A percentile compares a stretch with the other conserved stretches of the same genome.
These are phyloP conservation scores for Apogon hyalosoma DNA, from an alignment of 2,797 vertebrate genomes.

Conservation along the genomic window DNA sequence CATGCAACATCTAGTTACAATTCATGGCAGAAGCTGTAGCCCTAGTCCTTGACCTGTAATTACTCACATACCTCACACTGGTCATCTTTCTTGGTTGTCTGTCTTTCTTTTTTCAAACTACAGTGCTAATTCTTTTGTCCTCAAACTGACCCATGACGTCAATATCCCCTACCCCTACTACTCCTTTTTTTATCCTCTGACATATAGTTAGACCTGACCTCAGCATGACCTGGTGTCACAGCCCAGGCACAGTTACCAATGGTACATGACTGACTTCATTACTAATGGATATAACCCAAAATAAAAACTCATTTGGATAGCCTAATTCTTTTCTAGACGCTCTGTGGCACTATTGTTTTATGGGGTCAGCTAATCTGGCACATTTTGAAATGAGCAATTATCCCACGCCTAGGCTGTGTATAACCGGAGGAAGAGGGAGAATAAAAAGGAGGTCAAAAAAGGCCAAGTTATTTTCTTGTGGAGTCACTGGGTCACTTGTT, in stretches of 20 bases:
- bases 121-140: conserved; percentile 27
- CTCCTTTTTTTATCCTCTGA: conserved; percentile 42
- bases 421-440: conserved; percentile 43
- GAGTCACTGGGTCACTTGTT: conserved; percentile 63
- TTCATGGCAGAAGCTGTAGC: too few species aligned
- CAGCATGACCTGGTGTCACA: conserved; percentile 44
- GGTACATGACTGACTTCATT: conserved; percentile 51
- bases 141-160: conserved; percentile 7
- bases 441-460: conserved; percentile 41
- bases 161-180: conserved; percentile 7
- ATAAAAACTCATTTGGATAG: conserved; percentile 73
- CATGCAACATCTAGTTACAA: too few species aligned
- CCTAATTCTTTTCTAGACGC: conserved; percentile 56
- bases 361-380: conserved; percentile 76
- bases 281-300: conserved; percentile 67
- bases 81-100: background rate
- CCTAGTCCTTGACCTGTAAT: background rate
- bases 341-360: conserved; percentile 70
- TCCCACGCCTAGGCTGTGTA: conserved; percentile 51
- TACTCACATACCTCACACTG: background rate
- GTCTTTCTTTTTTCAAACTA: background rate
- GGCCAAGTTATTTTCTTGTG: conserved; percentile 62
- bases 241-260: conserved; percentile 17
- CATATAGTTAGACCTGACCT: conserved; percentile 44
- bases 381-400: conserved; percentile 75